phyloP scores from a whole-genome alignment of 2,888 invertebrate genomes.

The Hoplodrina ambigua region DNA sequence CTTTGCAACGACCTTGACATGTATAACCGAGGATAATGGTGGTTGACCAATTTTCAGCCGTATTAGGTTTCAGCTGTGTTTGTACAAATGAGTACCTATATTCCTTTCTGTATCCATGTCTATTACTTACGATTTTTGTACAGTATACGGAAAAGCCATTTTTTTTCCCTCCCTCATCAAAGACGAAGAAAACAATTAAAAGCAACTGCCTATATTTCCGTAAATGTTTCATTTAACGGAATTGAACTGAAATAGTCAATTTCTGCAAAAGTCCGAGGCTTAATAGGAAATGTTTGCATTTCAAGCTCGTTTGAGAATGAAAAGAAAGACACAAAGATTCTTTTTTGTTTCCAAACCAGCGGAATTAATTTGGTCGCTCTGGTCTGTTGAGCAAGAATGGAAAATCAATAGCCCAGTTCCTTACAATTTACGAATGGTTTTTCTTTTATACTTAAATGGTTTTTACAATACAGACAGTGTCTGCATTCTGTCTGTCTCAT shows the following conservation, averaged over 20 bases:
- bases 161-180: background rate
- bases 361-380: constrained; percentile 54
- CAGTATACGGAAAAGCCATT: too few relatives aligned
- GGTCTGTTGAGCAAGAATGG: constrained; percentile 35
- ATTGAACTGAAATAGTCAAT: constrained; percentile 5
- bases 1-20: background rate
- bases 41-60: too few relatives aligned
- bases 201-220: constrained; percentile 21
- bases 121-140: background rate
- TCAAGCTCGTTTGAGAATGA: constrained; percentile 42
- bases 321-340: constrained; percentile 32
- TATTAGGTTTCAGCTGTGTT: too few relatives aligned
- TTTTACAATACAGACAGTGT: background rate
- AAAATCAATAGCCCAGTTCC: constrained; percentile 36
- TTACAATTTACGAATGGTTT: constrained; percentile 7
- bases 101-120: too few relatives aligned
- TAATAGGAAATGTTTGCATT: constrained; percentile 55
- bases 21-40: too few relatives aligned
- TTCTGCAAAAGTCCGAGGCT: constrained; percentile 20
- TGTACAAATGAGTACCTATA: too few relatives aligned
- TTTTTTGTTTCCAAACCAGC: constrained; percentile 45
- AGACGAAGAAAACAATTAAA: constrained; percentile 36
- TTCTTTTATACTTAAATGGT: background rate
- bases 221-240: constrained; percentile 31
- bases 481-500: background rate